Evolutionary conservation across 2,888 invertebrate species (phyloP).

Genomic region (Cordilura impudica): DNA sequence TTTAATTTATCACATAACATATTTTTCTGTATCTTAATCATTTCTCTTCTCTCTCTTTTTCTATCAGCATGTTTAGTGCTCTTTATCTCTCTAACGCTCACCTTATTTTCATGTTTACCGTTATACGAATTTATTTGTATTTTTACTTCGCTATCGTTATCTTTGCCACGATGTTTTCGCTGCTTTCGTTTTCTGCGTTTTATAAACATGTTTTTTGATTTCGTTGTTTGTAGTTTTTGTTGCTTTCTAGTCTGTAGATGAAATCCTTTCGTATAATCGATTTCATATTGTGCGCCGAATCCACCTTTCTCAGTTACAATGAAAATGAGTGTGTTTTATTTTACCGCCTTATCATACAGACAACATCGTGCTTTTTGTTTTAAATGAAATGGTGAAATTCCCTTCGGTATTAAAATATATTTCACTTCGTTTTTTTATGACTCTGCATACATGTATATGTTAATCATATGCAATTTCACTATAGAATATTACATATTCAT

Average conservation of each 20-base stretch:
- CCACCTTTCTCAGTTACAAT: slow-evolving; percentile 52
- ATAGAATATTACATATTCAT: slow-evolving; percentile 9
- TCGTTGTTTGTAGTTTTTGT: slow-evolving; percentile 53
- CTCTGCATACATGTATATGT: slow-evolving; percentile 29
- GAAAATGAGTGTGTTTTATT: slow-evolving; percentile 20
- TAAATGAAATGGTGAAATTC: slow-evolving; percentile 60
- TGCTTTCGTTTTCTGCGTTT: slow-evolving; percentile 4
- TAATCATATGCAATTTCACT: slow-evolving; percentile 52
- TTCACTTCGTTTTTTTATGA: slow-evolving; percentile 46
- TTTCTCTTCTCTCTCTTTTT: background rate
- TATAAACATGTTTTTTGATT: too few relatives aligned
- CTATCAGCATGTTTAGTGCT: background rate
- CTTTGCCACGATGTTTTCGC: background rate
- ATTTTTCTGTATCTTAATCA: too few relatives aligned
- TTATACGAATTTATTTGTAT: background rate
- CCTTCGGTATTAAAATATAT: slow-evolving; percentile 56
- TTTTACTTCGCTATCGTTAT: background rate
- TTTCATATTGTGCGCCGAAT: slow-evolving; percentile 72
- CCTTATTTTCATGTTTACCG: background rate
- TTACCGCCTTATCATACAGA: slow-evolving; percentile 47
- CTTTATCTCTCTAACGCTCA: background rate
- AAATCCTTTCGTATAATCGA: slow-evolving; percentile 67
- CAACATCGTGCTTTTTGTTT: slow-evolving; percentile 28
- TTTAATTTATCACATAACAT: too few relatives aligned
- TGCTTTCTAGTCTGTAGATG: slow-evolving; percentile 58